These are phyloP conservation scores for Hybos culiciformis DNA, from an alignment of 2,888 invertebrate genomes.

Conservation along the genomic window DNA sequence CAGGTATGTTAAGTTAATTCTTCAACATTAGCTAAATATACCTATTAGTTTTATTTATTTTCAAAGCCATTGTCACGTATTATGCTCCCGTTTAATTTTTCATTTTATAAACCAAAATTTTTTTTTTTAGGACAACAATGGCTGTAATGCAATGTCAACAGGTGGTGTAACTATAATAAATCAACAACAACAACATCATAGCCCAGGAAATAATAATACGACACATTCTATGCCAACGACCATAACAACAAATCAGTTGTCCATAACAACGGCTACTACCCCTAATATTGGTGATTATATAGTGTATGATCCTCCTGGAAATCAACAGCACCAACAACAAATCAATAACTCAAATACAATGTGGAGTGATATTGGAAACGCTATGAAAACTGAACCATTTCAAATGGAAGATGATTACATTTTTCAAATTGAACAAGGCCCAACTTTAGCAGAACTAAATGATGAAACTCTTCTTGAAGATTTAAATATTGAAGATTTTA, in stretches of 20 bases:
- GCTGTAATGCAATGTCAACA: background rate
- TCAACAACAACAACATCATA: constrained; percentile 1
- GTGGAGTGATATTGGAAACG: constrained; percentile 35
- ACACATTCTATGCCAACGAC: background rate
- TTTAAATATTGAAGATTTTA: constrained; percentile 71
- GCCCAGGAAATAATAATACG: background rate
- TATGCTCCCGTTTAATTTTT: too few species aligned
- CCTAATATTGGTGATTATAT: constrained; percentile 12
- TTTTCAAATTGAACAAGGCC: constrained; percentile 72
- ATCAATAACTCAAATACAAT: constrained; percentile 31
- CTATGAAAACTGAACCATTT: constrained; percentile 44
- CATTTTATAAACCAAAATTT: too few species aligned
- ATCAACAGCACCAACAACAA: background rate
- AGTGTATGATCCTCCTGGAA: background rate
- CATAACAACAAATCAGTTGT: background rate
- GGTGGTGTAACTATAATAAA: constrained; percentile 5
- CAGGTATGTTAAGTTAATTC: constrained; percentile 31
- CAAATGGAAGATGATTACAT: constrained; percentile 82
- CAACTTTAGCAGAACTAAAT: constrained; percentile 72
- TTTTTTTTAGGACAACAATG: too few species aligned
- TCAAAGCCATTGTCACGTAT: too few species aligned
- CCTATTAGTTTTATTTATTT: too few species aligned
- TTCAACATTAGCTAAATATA: too few species aligned
- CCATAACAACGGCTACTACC: background rate
- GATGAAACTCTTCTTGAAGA: constrained; percentile 68